Conservation (phyloP, 37 sponge, comb jelly and placozoan species). For the Spongia lamella region DNA sequence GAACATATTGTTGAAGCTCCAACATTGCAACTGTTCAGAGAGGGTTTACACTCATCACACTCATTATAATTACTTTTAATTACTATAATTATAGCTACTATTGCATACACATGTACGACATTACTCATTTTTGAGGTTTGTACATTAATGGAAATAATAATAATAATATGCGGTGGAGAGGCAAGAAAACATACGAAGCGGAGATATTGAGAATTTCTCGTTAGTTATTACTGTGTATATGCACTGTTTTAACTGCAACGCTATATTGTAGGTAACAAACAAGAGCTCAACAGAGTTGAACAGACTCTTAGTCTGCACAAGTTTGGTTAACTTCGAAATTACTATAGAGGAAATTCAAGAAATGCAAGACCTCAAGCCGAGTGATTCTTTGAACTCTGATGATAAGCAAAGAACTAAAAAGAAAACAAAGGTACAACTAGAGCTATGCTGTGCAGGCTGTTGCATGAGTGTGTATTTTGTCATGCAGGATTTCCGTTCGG, state of each 20-base stretch:
- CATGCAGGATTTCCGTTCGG: too few relatives aligned
- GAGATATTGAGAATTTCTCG: slow-evolving; percentile 30
- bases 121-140: too few relatives aligned
- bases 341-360: slow-evolving; percentile 1
- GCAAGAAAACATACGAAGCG: slow-evolving; percentile 35
- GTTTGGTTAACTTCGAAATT: not conserved
- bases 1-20: too few relatives aligned
- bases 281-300: not conserved
- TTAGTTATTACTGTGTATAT: not conserved
- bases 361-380: not conserved
- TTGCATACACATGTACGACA: too few relatives aligned
- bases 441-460: too few relatives aligned
- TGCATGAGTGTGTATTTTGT: too few relatives aligned
- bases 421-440: not conserved
- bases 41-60: too few relatives aligned
- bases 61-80: too few relatives aligned
- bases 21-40: too few relatives aligned
- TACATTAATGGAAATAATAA: too few relatives aligned
- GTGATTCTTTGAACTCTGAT: not conserved
- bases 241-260: not conserved
- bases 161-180: slow-evolving; percentile 11
- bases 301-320: not conserved
- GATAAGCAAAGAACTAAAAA: not conserved
- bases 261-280: not conserved
- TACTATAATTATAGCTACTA: too few relatives aligned